phyloP scores from a whole-genome alignment of 2,113 vertebrate genomes.

The Cariama cristata region DNA sequence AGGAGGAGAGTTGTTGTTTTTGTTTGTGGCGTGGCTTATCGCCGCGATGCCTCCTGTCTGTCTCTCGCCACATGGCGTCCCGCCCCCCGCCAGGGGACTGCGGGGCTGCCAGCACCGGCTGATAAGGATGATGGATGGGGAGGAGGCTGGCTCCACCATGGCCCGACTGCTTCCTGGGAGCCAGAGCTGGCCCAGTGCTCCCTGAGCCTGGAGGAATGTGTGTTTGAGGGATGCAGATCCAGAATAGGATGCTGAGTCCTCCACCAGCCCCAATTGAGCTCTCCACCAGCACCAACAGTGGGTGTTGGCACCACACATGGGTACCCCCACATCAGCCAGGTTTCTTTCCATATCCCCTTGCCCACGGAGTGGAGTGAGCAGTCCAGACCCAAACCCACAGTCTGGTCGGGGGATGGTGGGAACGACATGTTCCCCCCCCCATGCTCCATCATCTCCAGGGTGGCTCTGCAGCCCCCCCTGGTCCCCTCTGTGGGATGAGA shows the following conservation, averaged over 20 bases:
- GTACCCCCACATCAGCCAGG: not conserved
- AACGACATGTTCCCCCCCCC: not conserved
- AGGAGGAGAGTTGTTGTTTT: conserved; percentile 82
- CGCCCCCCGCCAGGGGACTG: conserved; percentile 77
- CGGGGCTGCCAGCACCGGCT: conserved; percentile 80
- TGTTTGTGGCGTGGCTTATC: conserved; percentile 82
- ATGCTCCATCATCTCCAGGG: not conserved
- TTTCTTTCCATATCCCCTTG: not conserved
- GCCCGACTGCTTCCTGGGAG: conserved; percentile 85
- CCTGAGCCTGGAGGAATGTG: conserved; percentile 72
- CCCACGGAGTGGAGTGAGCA: not conserved
- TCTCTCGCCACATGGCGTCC: conserved; percentile 53
- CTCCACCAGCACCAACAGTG: not conserved
- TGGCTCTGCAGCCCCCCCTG: not conserved
- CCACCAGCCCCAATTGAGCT: not conserved
- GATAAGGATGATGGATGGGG: conserved; percentile 96
- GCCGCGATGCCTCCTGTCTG: conserved; percentile 40
- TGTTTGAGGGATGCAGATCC: not conserved
- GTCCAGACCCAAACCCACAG: not conserved
- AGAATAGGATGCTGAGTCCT: not conserved
- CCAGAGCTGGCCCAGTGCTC: conserved; percentile 73
- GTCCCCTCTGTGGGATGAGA: not conserved
- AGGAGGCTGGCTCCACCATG: conserved; percentile 88
- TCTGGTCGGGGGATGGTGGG: rapidly evolving
- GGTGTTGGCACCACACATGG: not conserved